Base-by-base conservation (phyloP, 2,113 vertebrate genomes). In the Tychaedon coryphoeus region DNA sequence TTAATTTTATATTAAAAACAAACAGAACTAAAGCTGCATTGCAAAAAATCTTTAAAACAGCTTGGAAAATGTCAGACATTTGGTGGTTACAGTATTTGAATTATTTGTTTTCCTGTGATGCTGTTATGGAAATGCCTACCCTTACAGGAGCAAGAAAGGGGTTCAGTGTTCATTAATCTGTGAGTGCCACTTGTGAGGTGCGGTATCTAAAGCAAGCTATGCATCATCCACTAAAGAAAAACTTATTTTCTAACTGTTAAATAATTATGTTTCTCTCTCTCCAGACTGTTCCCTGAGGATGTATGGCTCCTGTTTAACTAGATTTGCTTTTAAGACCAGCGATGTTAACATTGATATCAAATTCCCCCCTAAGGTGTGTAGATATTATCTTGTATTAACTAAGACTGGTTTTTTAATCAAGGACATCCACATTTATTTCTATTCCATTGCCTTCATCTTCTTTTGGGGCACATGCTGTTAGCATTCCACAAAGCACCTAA, bases 331-430 rank as follows among this genome's bases (percentile, higher is more conserved):
- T 97, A 99, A 99, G 98, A 98, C 96, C 62, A 99, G 99, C 26
- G 99, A 99, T 90, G 91, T 99, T 97, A 99, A 99, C 97, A 99
- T 99, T 61, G 99, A 99, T 86, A 98, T 99, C 95, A 98, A 98
- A 92, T 98, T 99, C 92, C 99, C 99, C 61, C 88, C 98, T 69
- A 98, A 98, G 94, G 99, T 99, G 89, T 98, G 99, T 98, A 58
- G 50, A 31, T 82, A 45, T 9, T 67, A 66, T 23, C 38, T 95
- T 82, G 10, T 71, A 25, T 85, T 66, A 90, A 88, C 48, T 75
- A 70, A 72, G 33, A 51, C 67, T 92, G 19, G 4, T 73, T 74
- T 91, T 69, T 48, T 56, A 77, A 48, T 86, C n/a, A n/a, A 71
- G 51, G 12, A 18, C 14, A 43, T 90, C 29, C 43, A 29, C 22